phyloP scores from a whole-genome alignment of 2,888 invertebrate species.

The Parochlus steinenii region DNA sequence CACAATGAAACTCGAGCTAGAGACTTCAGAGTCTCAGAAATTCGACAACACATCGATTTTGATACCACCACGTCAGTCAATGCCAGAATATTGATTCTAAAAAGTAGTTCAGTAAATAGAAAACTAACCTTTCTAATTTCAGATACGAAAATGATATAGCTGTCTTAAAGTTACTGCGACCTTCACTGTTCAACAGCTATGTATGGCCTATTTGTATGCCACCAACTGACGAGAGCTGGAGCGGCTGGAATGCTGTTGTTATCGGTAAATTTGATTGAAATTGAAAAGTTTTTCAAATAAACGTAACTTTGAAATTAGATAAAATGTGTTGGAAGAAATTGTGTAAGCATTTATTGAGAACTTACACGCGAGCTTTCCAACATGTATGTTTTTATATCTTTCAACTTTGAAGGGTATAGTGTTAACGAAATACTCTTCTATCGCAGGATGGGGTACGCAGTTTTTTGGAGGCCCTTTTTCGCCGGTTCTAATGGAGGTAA shows the following conservation, averaged over 20 bases:
- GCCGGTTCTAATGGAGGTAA: conserved; percentile 55
- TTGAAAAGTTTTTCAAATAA: not conserved
- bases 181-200: conserved; percentile 55
- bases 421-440: too few species aligned
- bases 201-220: conserved; percentile 78
- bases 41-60: conserved; percentile 50
- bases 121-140: too few species aligned
- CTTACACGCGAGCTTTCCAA: not conserved
- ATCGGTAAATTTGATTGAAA: conserved; percentile 34
- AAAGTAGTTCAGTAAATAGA: too few species aligned
- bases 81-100: too few species aligned
- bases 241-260: conserved; percentile 44
- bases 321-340: too few species aligned
- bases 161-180: conserved; percentile 45
- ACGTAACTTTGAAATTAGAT: not conserved
- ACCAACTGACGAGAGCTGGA: conserved; percentile 40
- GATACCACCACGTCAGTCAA: conserved; percentile 43
- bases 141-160: conserved; percentile 66
- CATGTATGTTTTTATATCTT: not conserved
- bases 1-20: conserved; percentile 49
- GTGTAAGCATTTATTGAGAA: too few species aligned
- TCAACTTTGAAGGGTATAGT: too few species aligned
- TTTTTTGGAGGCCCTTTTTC: conserved; percentile 55
- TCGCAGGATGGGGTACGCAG: conserved; percentile 57
- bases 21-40: conserved; percentile 49